Percentiles rank a stretch among this genome's conserved stretches.
These are phyloP conservation scores for Cryptophagus acutangulus DNA, from an alignment of 2,888 invertebrate genomes.

Conservation along the genomic window DNA sequence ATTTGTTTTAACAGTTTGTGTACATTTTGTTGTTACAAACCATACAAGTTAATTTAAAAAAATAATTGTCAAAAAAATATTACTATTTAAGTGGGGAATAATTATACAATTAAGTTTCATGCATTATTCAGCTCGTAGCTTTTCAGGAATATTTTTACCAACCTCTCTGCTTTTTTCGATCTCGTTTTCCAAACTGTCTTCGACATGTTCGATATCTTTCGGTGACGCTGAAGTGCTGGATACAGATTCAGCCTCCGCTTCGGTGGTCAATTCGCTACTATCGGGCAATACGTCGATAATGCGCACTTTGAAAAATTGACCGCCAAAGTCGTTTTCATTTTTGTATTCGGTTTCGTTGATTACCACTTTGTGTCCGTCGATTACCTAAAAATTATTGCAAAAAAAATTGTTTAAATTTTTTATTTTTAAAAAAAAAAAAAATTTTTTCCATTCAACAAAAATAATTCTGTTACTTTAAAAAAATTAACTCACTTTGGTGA, in stretches of 20 bases:
- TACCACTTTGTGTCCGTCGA: constrained; percentile 52
- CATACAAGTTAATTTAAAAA: too few relatives aligned
- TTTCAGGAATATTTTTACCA: constrained; percentile 41
- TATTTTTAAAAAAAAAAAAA: background rate
- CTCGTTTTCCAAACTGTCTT: constrained; percentile 40
- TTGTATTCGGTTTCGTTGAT: constrained; percentile 53
- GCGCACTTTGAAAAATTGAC: constrained; percentile 47
- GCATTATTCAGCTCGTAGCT: constrained; percentile 29
- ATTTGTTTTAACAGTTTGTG: constrained; percentile 1
- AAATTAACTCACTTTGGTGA: constrained; percentile 43
- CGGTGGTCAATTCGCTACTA: constrained; percentile 30
- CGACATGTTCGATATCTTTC: constrained; percentile 37
- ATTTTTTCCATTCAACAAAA: background rate
- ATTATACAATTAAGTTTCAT: constrained; percentile 11
- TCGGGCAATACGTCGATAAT: constrained; percentile 50
- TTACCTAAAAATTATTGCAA: constrained; percentile 48
- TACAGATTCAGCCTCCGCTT: constrained; percentile 27
- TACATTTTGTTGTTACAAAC: background rate
- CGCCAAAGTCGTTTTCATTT: constrained; percentile 41
- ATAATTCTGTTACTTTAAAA: background rate
- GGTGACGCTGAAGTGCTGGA: constrained; percentile 12
- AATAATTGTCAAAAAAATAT: too few relatives aligned
- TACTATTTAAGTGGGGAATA: too few relatives aligned
- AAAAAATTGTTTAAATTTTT: too few relatives aligned
- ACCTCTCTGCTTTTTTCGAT: constrained; percentile 40